A percentile compares a stretch with the other conserved stretches of the same genome.
phyloP scores from a whole-genome alignment of 2,797 vertebrate genomes.

The Parauchenoglanis ngamensis region DNA sequence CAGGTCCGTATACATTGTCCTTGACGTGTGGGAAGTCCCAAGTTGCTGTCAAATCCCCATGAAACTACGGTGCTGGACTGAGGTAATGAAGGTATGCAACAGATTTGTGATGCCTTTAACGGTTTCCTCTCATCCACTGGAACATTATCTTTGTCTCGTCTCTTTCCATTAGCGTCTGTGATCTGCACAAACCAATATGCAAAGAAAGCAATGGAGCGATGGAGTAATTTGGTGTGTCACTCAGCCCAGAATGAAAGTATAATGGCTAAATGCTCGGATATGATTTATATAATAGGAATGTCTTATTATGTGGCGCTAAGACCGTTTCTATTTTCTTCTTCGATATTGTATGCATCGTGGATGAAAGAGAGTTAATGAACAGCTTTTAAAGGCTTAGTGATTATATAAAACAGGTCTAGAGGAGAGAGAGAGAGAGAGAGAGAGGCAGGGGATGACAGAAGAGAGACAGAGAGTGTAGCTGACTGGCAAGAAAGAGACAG shows the following conservation, averaged over 20 bases:
- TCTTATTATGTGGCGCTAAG: conserved; percentile 71
- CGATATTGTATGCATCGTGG: conserved; percentile 72
- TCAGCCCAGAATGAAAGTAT: conserved; percentile 72
- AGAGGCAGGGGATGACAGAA: conserved; percentile 56
- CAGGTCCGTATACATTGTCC: conserved; percentile 52
- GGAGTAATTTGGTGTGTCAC: conserved; percentile 76
- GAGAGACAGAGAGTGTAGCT: conserved; percentile 8
- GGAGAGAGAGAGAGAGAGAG: conserved; percentile 55
- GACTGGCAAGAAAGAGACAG: conserved; percentile 23
- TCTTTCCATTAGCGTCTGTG: conserved; percentile 76
- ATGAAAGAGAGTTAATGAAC: conserved; percentile 75
- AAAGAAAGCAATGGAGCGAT: conserved; percentile 72
- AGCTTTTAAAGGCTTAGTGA: conserved; percentile 79
- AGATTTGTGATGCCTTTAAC: conserved; percentile 69
- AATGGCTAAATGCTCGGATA: conserved; percentile 74
- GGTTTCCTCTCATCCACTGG: conserved; percentile 72
- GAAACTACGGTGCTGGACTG: conserved; percentile 64
- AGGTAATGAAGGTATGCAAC: conserved; percentile 70
- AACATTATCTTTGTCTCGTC: conserved; percentile 79
- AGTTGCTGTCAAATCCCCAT: conserved; percentile 51
- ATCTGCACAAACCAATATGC: conserved; percentile 75
- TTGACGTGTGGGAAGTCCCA: conserved; percentile 57
- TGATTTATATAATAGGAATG: conserved; percentile 77
- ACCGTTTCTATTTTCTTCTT: conserved; percentile 66
- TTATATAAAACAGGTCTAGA: conserved; percentile 77